Percentiles rank a stretch among this genome's conserved stretches.
phyloP scores from a whole-genome alignment of 2,113 vertebrate species.

The Ascaphus truei region DNA sequence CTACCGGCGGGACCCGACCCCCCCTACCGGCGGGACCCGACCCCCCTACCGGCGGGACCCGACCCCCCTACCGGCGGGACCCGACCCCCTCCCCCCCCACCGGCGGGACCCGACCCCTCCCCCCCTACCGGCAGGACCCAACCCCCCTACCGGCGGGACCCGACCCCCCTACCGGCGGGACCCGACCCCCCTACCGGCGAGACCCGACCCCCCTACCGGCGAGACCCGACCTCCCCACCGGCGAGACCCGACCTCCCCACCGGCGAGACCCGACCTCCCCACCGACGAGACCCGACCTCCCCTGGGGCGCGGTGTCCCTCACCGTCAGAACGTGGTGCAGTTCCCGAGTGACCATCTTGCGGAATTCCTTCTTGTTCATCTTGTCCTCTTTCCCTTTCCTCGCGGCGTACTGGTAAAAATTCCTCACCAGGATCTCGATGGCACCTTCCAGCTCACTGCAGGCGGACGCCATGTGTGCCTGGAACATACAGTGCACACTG shows the following conservation, averaged over 20 bases:
- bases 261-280: too few species aligned
- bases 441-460: constrained; percentile 66
- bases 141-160: too few species aligned
- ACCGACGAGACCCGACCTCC: neutral
- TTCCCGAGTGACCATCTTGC: constrained; percentile 66
- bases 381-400: constrained; percentile 47
- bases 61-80: too few species aligned
- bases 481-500: neutral
- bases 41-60: too few species aligned
- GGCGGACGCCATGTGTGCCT: constrained; percentile 39
- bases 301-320: neutral
- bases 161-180: too few species aligned
- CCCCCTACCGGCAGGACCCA: neutral
- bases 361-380: constrained; percentile 68
- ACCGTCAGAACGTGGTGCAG: constrained; percentile 73
- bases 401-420: constrained; percentile 66
- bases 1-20: too few species aligned
- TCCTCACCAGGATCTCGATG: constrained; percentile 63
- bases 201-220: too few species aligned
- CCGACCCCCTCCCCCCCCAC: neutral
- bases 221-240: too few species aligned
- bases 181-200: too few species aligned
- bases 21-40: too few species aligned
- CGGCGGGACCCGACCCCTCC: too few species aligned
- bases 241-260: too few species aligned